phyloP scores from a whole-genome alignment of 2,888 invertebrate species.

The Zaprionus obscuricornis region DNA sequence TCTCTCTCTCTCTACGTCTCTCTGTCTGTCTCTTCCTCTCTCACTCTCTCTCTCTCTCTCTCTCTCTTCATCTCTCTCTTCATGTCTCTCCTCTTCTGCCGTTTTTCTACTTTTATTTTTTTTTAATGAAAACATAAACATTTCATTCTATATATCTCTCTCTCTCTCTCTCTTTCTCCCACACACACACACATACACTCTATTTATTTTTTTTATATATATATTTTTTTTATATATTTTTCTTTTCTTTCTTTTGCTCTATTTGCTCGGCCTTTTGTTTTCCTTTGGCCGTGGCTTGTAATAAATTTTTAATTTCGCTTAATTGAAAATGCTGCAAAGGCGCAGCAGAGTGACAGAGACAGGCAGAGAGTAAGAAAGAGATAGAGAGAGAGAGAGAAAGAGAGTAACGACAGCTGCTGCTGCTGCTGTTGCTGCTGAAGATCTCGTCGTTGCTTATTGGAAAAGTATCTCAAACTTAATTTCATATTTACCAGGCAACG shows the following conservation, averaged over 20 bases:
- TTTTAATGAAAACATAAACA: slow-evolving; percentile 74
- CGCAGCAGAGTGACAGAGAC: slow-evolving; percentile 12
- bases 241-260: slow-evolving; percentile 47
- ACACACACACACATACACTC: too few species aligned
- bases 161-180: slow-evolving; percentile 35
- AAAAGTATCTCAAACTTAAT: slow-evolving; percentile 37
- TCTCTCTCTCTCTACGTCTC: too few species aligned
- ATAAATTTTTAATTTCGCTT: slow-evolving; percentile 78
- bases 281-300: slow-evolving; percentile 61
- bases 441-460: slow-evolving; percentile 39
- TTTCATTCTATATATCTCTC: slow-evolving; percentile 13
- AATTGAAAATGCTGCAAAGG: slow-evolving; percentile 79
- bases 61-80: slow-evolving; percentile 21
- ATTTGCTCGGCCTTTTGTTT: slow-evolving; percentile 59
- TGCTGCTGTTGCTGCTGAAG: too few species aligned
- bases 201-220: too few species aligned
- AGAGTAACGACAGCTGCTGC: slow-evolving; percentile 23
- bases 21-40: slow-evolving; percentile 5
- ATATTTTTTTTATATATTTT: too few species aligned
- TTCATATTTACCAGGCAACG: slow-evolving; percentile 32
- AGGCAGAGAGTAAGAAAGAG: slow-evolving; percentile 22
- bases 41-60: slow-evolving; percentile 2
- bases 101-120: slow-evolving; percentile 21
- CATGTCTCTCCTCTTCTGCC: slow-evolving; percentile 21
- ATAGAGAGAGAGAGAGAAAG: slow-evolving; percentile 12